These are phyloP conservation scores for Sebastes diaconus DNA, from an alignment of 2,797 vertebrate genomes.

Conservation along the genomic window DNA sequence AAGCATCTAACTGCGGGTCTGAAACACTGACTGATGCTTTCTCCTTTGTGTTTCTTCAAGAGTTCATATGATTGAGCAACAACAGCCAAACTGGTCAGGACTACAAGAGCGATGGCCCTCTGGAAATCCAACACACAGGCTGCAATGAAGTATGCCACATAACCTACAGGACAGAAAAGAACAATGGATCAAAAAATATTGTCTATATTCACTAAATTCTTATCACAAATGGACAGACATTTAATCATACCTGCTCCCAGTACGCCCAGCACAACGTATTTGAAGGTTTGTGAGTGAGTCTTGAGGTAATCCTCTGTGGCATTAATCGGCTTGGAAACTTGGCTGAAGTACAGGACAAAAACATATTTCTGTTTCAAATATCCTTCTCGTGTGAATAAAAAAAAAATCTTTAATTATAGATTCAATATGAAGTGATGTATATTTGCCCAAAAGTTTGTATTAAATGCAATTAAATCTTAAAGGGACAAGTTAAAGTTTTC, in stretches of 20 bases:
- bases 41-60: constrained; percentile 81
- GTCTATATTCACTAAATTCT: background rate
- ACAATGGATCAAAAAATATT: background rate
- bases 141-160: constrained; percentile 86
- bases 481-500: no score
- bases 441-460: background rate
- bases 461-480: background rate
- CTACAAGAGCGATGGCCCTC: constrained; percentile 86
- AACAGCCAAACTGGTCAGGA: constrained; percentile 86
- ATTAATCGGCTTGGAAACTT: constrained; percentile 70
- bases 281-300: constrained; percentile 78
- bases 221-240: background rate
- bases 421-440: background rate
- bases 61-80: constrained; percentile 73
- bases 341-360: constrained; percentile 75
- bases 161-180: constrained; percentile 79
- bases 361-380: background rate
- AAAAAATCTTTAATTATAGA: background rate
- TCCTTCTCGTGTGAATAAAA: background rate
- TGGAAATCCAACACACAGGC: constrained; percentile 90
- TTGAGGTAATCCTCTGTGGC: constrained; percentile 79
- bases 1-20: constrained; percentile 68
- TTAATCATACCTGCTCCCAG: constrained; percentile 86
- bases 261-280: constrained; percentile 75
- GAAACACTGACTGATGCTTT: constrained; percentile 77